Evolutionary conservation across 2,888 invertebrate species (phyloP).

Genomic region (Xestobium rufovillosum): DNA sequence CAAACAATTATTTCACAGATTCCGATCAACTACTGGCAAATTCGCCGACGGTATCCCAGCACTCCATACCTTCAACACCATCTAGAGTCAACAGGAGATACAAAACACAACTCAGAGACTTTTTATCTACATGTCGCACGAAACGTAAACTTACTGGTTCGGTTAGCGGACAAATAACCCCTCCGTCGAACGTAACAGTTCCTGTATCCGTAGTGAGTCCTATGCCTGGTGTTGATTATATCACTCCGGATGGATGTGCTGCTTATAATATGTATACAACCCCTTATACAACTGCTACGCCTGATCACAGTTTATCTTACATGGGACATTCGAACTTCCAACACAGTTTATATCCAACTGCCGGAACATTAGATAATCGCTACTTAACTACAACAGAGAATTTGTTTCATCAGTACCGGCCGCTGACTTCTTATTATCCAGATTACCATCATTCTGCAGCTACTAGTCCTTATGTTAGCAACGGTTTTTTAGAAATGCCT

Average conservation of each 20-base stretch:
- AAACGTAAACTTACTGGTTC: conserved; percentile 41
- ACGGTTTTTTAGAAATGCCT: conserved; percentile 76
- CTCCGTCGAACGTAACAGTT: conserved; percentile 48
- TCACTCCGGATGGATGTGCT: conserved; percentile 56
- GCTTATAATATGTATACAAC: conserved; percentile 80
- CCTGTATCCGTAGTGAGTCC: conserved; percentile 48
- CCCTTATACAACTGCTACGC: conserved; percentile 63
- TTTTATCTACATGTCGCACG: conserved; percentile 78
- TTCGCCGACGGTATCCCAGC: conserved; percentile 46
- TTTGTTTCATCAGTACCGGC: conserved; percentile 83
- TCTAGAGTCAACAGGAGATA: conserved; percentile 82
- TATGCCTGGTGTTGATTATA: conserved; percentile 58
- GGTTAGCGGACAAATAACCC: conserved; percentile 38
- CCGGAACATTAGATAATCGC: conserved; percentile 47
- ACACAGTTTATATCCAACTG: conserved; percentile 51
- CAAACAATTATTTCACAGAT: conserved; percentile 85
- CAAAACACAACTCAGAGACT: conserved; percentile 89
- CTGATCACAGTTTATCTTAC: conserved; percentile 56
- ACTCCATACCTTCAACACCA: conserved; percentile 55
- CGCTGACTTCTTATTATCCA: conserved; percentile 75
- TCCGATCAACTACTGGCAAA: conserved; percentile 65
- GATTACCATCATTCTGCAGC: conserved; percentile 68
- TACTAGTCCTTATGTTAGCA: conserved; percentile 60
- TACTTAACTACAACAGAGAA: conserved; percentile 74
- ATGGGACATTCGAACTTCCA: conserved; percentile 66